These are phyloP conservation scores for Cossypha niveicapilla DNA, from an alignment of 2,797 vertebrate genomes.

Conservation along the genomic window DNA sequence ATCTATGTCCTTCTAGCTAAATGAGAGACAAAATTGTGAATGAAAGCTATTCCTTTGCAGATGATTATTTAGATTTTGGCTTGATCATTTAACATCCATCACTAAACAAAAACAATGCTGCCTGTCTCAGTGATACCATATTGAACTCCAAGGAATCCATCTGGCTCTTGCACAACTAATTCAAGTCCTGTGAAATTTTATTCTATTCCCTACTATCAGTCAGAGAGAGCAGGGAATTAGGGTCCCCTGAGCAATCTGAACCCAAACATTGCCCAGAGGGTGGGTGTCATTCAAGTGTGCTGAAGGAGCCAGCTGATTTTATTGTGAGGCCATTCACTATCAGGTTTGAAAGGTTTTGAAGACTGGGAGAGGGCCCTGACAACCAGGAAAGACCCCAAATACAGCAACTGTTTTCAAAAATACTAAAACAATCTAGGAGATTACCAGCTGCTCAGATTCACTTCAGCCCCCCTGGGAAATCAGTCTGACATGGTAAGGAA, in stretches of 20 bases:
- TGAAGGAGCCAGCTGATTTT: neutral
- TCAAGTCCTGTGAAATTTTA: neutral
- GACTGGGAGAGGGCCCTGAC: neutral
- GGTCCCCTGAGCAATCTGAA: neutral
- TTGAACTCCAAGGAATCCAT: neutral
- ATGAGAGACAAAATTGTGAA: neutral
- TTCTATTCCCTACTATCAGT: neutral
- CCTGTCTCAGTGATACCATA: neutral
- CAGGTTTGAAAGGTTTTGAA: neutral
- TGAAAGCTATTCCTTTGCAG: neutral
- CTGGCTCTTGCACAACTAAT: neutral
- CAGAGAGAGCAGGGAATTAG: neutral
- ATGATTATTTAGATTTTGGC: neutral
- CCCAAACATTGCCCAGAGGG: neutral
- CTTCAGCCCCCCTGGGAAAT: slow-evolving; percentile 23
- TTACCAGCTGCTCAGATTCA: neutral
- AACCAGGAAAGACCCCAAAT: neutral
- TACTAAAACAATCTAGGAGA: neutral
- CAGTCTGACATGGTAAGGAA: neutral
- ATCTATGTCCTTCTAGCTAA: neutral
- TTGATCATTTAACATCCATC: neutral
- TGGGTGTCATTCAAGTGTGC: neutral
- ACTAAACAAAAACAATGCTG: fast-evolving
- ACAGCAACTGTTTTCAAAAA: neutral
- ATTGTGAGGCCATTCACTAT: neutral